Base-by-base conservation (phyloP, 64 coral and sea anemone genomes). In the Porites lutea region DNA sequence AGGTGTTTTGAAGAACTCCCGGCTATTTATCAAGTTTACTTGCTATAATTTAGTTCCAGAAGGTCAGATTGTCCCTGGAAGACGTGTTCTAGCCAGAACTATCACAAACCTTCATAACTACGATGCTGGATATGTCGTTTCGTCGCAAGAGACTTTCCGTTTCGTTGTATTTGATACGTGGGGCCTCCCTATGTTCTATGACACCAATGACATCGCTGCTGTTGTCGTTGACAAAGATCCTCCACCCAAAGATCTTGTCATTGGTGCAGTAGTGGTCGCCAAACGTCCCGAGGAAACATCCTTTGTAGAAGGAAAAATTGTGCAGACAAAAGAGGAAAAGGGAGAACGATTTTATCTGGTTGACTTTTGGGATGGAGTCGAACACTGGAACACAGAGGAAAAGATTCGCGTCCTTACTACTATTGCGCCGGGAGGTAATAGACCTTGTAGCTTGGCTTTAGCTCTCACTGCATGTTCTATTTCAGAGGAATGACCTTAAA, bases 71-170 rank as follows among this genome's bases (percentile, higher is more conserved):
- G 70, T 94, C 52, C 83, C 95, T 52, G 95, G 95, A 20, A 74
- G 59, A 82, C 89, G 92, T 64, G 90, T 97, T n/a, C 55, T 89
- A 6, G 95, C 92, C 69, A 89, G 92, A 79, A 88, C 88, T 84
- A 15, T 85, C 6, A 83, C 74, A n/a, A 91, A 90, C 77, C 22
- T 66, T 7, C 19, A 76, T 63, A 73, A 87, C 13, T 97, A 91
- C 15, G 90, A 97, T 22, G 68, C 78, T 13, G 95, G 91, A 50
- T 94, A 86, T 77, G 70, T 97, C 69, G 8, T 13, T 16, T 16
- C 77, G 7, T 87, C 90, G 43, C 15, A 59, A 2, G 88, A 94
- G 59, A 91, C 52, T 52, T 52, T 89, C 16, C 52, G 91, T 8
- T 20, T 87, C 23, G 48, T 97, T 55, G 53, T 75, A 69, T 90